Percentiles rank a stretch among this genome's conserved stretches.
Evolutionary conservation across 1,140 invertebrate species (phyloP).

Genomic region (Diprion similis): DNA sequence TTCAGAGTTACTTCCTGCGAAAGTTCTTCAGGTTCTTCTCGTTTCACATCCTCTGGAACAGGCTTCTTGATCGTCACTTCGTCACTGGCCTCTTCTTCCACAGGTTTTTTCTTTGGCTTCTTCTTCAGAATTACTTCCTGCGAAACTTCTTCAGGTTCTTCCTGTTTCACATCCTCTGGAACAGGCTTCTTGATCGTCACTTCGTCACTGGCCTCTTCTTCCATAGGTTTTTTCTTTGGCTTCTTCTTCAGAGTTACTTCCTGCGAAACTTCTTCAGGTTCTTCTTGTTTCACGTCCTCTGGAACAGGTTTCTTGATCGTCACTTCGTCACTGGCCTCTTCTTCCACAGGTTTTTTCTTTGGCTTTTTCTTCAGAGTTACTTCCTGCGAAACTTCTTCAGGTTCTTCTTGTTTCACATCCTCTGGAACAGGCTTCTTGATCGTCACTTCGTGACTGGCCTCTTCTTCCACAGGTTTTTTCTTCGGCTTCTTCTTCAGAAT

Average conservation of each 20-base stretch:
- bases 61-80: conserved; percentile 33
- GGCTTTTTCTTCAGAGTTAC: conserved; percentile 40
- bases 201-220: conserved; percentile 41
- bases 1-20: conserved; percentile 33
- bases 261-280: conserved; percentile 35
- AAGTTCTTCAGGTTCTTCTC: conserved; percentile 35
- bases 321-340: conserved; percentile 40
- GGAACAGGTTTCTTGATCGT: conserved; percentile 39
- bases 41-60: conserved; percentile 37
- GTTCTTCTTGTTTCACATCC: conserved; percentile 23
- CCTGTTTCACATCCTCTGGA: conserved; percentile 14
- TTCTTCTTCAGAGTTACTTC: conserved; percentile 30
- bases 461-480: conserved; percentile 49
- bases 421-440: conserved; percentile 25
- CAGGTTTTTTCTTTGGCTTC: conserved; percentile 26
- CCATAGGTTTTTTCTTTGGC: conserved; percentile 51
- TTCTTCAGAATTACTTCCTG: conserved; percentile 34
- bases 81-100: conserved; percentile 31
- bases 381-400: conserved; percentile 26
- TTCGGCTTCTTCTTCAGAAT: conserved; percentile 51
- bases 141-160: conserved; percentile 33
- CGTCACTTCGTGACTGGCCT: conserved; percentile 30
- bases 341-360: conserved; percentile 48
- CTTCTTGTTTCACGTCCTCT: conserved; percentile 26
- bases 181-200: conserved; percentile 40